Base-by-base conservation (phyloP, 2,797 vertebrate species). In the Ispidina picta region DNA sequence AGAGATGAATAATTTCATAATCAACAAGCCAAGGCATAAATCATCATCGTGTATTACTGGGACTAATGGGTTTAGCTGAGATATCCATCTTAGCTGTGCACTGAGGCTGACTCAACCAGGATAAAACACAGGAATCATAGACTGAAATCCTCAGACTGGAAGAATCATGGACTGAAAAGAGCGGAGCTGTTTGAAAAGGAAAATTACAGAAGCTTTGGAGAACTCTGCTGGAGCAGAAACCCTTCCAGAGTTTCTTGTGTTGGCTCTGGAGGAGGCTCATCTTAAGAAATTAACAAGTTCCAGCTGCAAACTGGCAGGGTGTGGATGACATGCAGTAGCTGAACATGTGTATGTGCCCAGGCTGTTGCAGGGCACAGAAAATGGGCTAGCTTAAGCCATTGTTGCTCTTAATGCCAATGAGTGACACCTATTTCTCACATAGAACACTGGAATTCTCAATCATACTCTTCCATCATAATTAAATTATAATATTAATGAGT, bases 401-500 rank as follows among this genome's bases (percentile, higher is more conserved):
- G 0, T 8, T 48, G 8, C 39, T 66, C 41, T 83, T 23, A n/a
- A 26, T 23, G 25, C 48, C 68, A 49, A 76, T 35, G 33, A 90
- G 33, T 2, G 22, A 86, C 73, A 68, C 70, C 52, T 70, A 35
- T 73, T 87, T 89, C 26, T 56, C 41, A 43, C 11, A 64, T 22
- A 65, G 13, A 37, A 74, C 68, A 80, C 22, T 23, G 49, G 65
- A 88, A 86, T 86, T 83, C 77, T 85, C 43, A 46, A 31, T 79
- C 48, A 56, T 25, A 62, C 21, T 69, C 10, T 62, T 51, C 29
- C 41, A 89, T 43, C 13, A 15, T 46, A 41, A 86, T 88, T 89
- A 65, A 92, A 75, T 83, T 85, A 66, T 65, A 74, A 43, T 69
- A 89, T 60, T 37, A 91, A 94, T 54, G 31, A 29, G 65, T 85